Evolutionary conservation across 1,140 invertebrate species (phyloP), one percentile per base, ranked within the genome.

Genomic region (Ostrea denselamellosa): DNA sequence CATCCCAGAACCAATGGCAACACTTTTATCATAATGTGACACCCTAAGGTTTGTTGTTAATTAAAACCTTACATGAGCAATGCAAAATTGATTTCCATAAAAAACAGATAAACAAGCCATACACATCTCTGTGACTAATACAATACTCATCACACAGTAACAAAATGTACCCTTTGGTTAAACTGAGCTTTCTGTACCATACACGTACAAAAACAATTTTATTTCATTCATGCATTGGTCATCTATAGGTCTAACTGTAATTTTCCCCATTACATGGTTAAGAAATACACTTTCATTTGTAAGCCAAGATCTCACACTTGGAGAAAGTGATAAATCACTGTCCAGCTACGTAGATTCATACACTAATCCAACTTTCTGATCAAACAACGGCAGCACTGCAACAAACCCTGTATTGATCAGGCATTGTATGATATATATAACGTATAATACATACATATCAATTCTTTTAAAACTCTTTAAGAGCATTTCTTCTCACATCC

Each of bases 41-140:
- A 34, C 68, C 22, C 68, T 25, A 22, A 77, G 28, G 68, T 22
- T 77, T 77, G 14, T 22, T 25, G 25, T 22, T 77, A 77, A 77
- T 77, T 77, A 77, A 77, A 77, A 77, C 68, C 68, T 77, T 77
- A 77, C 68, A 77, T 28, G 68, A 77, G 68, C 68, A 77, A 22
- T 77, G 22, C 68, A 77, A 77, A 77, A 77, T 77, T 77, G 68
- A 77, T 77, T 77, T 77, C 68, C 68, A 77, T 28, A 22, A 77
- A 12, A 5, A 77, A 25, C 25, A 77, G 68, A 77, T 77, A 77
- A 77, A 77, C 68, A 77, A 77, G 68, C 28, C 25, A 25, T 77
- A 77, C 22, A 77, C 28, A 25, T 77, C 68, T 77, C 25, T 77
- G 68, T 77, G 68, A 77, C 68, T 77, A 77, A 77, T 77, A 25